phyloP scores from a whole-genome alignment of 2,113 vertebrate species.

The Neomonachus schauinslandi region DNA sequence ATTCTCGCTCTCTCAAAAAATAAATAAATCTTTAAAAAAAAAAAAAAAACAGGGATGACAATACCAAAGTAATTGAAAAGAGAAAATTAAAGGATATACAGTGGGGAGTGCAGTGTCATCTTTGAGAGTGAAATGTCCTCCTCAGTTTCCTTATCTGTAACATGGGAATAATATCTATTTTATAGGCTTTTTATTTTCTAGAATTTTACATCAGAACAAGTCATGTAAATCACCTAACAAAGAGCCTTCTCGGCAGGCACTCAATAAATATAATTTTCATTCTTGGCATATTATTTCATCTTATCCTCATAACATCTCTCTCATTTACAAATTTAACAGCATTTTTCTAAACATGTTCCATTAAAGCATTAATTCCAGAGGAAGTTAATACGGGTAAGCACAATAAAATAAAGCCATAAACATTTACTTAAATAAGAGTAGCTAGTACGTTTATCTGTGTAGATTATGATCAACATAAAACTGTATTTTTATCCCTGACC shows the following conservation, averaged over 20 bases:
- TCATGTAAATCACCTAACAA: not conserved
- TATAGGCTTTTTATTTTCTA: not conserved
- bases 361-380: not conserved
- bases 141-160: not conserved
- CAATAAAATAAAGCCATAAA: not conserved
- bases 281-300: not conserved
- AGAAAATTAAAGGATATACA: not conserved
- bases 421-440: not conserved
- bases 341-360: not conserved
- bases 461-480: not conserved
- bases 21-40: too few relatives aligned
- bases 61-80: not conserved
- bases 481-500: not conserved
- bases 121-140: not conserved
- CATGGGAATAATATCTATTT: not conserved
- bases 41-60: not conserved
- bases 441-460: not conserved
- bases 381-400: not conserved
- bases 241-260: not conserved
- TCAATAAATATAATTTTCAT: not conserved
- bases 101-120: not conserved
- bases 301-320: not conserved
- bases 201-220: not conserved
- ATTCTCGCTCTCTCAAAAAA: too few relatives aligned
- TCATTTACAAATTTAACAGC: not conserved